Base-by-base conservation (phyloP, 2,888 invertebrate species). In the Dryobotodes eremita region DNA sequence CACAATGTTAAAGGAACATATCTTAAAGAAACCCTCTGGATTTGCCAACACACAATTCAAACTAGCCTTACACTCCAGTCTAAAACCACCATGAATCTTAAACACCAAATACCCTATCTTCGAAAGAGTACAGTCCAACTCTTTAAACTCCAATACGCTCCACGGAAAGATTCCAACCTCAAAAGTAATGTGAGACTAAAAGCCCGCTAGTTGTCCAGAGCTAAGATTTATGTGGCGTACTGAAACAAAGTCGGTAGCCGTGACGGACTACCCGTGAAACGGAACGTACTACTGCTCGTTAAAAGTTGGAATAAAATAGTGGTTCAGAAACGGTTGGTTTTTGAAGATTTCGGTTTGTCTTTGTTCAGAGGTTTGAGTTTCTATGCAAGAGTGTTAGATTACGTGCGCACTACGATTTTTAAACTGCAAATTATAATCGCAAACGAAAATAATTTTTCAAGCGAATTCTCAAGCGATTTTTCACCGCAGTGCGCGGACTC, bases 151-250 rank as follows among this genome's bases (percentile, higher is more conserved):
- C 76, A 74, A 82, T 82, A 71, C 75, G 71, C 62, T 50, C 75
- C 62, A 82, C 77, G 75, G 75, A 80, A 85, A 86, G 86, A 83
- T 71, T 71, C 50, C 57, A 83, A 83, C 83, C 86, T 78, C 80
- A 86, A 83, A 85, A 85, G 86, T 86, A 81, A 83, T 82, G 75
- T 71, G 57, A 61, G 81, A 80, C 88, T 89, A 88, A 88, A 87
- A 88, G 88, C 88, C 77, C 77, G 81, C 87, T 79, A 82, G 80
- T 86, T 77, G 86, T 82, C 85, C 85, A 71, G 75, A 76, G 73
- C 85, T 75, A 88, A 90, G 90, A 91, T 91, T 91, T 91, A 91
- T 91, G 89, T 90, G 48, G 88, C 88, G 86, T 75, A 66, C 79
- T 85, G 86, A 89, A 89, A 85, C 87, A 86, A 83, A 88, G 86